Conservation (phyloP, 1,140 invertebrate species). For the Adoxophyes honmai region DNA sequence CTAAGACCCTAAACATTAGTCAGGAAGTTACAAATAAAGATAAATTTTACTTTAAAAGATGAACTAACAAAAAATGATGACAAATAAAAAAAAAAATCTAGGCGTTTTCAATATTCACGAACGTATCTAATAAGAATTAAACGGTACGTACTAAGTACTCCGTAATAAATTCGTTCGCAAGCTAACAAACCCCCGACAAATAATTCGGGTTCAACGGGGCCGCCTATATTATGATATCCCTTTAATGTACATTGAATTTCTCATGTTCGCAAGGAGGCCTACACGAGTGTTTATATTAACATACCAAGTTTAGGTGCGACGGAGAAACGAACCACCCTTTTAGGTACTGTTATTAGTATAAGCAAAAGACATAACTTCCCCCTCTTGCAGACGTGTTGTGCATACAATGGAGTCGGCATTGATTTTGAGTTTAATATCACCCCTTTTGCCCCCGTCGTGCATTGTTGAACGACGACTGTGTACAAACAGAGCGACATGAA, state of each 20-base stretch:
- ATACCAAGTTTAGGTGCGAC: slow-evolving; percentile 55
- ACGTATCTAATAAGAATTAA: no score
- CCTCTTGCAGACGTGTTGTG: slow-evolving; percentile 48
- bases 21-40: no score
- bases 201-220: slow-evolving; percentile 33
- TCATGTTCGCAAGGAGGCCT: slow-evolving; percentile 44
- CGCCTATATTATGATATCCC: slow-evolving; percentile 47
- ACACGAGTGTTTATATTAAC: slow-evolving; percentile 66
- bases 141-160: no score
- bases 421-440: slow-evolving; percentile 65
- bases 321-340: slow-evolving; percentile 52
- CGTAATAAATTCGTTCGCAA: slow-evolving; percentile 6
- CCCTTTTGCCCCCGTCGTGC: slow-evolving; percentile 45
- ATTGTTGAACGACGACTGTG: slow-evolving; percentile 45
- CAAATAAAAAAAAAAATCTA: no score
- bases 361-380: slow-evolving; percentile 60
- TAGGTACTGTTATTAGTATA: slow-evolving; percentile 63
- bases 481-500: slow-evolving; percentile 61
- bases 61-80: no score
- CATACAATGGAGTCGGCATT: slow-evolving; percentile 63
- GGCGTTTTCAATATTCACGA: no score
- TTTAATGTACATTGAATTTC: slow-evolving; percentile 51
- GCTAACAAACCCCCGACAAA: slow-evolving; percentile 34
- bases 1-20: no score
- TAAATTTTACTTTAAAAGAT: no score